Percentiles rank a stretch among this genome's conserved stretches.
phyloP scores from a whole-genome alignment of 2,888 invertebrate species.

The Tetranychus truncatus region DNA sequence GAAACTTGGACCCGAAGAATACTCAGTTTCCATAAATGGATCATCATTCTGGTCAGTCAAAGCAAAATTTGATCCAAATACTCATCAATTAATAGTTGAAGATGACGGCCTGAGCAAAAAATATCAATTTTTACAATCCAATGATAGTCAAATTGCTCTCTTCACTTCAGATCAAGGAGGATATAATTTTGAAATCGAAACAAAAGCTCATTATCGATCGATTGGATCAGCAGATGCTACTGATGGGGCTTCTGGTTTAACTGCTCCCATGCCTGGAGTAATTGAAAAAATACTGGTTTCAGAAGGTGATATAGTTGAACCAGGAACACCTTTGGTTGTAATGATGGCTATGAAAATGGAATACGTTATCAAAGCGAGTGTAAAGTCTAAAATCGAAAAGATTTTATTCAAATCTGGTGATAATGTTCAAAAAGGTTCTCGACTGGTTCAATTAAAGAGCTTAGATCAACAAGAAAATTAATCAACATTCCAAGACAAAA shows the following conservation, averaged over 20 bases:
- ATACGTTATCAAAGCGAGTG: constrained; percentile 68
- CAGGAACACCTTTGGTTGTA: constrained; percentile 74
- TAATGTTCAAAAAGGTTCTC: constrained; percentile 50
- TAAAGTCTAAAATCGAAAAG: constrained; percentile 53
- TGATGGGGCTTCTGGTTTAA: constrained; percentile 30
- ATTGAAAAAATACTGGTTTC: constrained; percentile 72
- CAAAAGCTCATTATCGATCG: not conserved
- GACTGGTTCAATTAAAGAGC: not conserved
- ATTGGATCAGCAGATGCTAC: not conserved
- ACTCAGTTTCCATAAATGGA: not conserved
- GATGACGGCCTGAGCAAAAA: constrained; percentile 10
- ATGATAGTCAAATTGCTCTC: not conserved
- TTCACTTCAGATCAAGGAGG: not conserved
- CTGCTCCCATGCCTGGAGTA: constrained; percentile 89
- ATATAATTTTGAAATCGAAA: not conserved
- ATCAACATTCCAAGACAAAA: not conserved
- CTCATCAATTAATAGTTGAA: constrained; percentile 40
- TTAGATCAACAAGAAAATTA: not conserved
- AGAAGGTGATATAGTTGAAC: constrained; percentile 57
- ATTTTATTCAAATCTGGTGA: constrained; percentile 56
- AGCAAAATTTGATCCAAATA: constrained; percentile 43
- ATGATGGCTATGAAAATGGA: constrained; percentile 99
- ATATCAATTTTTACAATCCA: not conserved
- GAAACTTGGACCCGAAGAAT: not conserved
- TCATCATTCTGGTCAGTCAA: constrained; percentile 29